Evolutionary conservation across 2,113 vertebrate genomes (phyloP).

Genomic region (Phrynocephalus versicolor): DNA sequence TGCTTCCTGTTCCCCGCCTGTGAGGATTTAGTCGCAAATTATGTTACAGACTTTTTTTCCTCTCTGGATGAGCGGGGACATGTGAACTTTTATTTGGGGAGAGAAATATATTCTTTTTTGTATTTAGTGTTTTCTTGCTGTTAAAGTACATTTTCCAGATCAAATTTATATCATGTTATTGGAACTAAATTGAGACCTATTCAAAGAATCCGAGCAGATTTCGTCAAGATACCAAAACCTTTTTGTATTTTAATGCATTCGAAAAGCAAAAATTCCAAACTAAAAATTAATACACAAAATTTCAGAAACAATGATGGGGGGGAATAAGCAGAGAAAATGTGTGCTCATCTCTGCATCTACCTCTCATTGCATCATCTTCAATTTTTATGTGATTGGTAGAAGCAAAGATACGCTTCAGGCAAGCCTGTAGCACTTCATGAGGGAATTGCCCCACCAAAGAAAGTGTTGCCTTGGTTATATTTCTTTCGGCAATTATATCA

Average conservation of each 20-base stretch:
- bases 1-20: background rate
- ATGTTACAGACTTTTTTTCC: background rate
- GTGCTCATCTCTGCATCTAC: background rate
- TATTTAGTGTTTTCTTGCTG: background rate
- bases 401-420: background rate
- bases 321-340: background rate
- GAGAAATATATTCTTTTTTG: background rate
- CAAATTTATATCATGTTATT: background rate
- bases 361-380: background rate
- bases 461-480: background rate
- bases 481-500: background rate
- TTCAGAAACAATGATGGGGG: background rate
- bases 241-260: background rate
- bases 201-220: background rate
- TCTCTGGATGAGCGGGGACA: background rate
- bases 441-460: background rate
- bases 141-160: background rate
- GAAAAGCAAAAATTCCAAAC: background rate
- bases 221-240: background rate
- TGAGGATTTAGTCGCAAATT: background rate
- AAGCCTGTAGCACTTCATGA: background rate
- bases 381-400: accelerated
- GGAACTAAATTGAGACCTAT: background rate
- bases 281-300: background rate
- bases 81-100: background rate